Conservation (phyloP, 2,797 vertebrate genomes). For the Amphiprion clarkii region DNA sequence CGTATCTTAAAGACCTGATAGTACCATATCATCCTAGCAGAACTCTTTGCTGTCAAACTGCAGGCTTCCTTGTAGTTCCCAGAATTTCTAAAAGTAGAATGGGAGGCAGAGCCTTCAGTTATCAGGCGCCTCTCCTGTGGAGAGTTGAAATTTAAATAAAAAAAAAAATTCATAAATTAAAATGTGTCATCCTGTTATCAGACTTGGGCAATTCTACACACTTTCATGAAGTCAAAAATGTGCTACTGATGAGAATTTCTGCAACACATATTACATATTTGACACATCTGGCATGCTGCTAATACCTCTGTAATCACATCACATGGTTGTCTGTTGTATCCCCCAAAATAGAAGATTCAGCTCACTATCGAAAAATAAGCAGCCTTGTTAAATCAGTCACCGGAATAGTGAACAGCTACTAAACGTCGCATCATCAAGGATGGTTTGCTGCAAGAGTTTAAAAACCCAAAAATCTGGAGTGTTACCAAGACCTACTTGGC, state of each 20-base stretch:
- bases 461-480: no score
- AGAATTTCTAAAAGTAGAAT: no score
- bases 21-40: no score
- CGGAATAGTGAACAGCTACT: no score
- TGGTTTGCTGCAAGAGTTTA: no score
- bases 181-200: background rate
- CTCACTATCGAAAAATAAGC: background rate
- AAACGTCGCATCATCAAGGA: no score
- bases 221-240: background rate
- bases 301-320: background rate
- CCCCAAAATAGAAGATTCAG: background rate
- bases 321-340: background rate
- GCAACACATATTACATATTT: background rate
- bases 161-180: background rate
- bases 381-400: background rate
- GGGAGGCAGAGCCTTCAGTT: no score
- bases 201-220: background rate
- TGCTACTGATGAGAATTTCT: background rate
- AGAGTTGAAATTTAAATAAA: no score
- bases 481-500: conserved; percentile 21
- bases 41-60: no score
- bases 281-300: conserved; percentile 20
- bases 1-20: no score
- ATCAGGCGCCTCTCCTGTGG: no score
- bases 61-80: no score